A percentile compares a stretch with the other conserved stretches of the same genome.
phyloP scores from a whole-genome alignment of 2,113 vertebrate species.

The Acanthochromis polyacanthus region DNA sequence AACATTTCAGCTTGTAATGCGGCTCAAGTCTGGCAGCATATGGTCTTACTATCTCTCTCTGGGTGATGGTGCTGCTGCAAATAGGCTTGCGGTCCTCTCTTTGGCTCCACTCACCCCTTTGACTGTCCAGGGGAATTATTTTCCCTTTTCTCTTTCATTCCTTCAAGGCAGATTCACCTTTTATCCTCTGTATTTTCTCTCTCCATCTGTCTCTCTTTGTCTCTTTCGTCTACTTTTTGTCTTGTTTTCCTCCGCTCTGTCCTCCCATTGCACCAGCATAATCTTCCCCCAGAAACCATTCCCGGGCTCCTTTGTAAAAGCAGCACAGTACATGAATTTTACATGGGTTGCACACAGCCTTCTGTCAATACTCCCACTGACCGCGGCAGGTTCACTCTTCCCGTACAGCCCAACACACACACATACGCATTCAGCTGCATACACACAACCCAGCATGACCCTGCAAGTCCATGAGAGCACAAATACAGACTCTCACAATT shows the following conservation, averaged over 20 bases:
- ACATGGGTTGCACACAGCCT: conserved; percentile 59
- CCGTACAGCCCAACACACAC: conserved; percentile 17
- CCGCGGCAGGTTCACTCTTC: conserved; percentile 30
- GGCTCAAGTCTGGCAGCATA: background rate
- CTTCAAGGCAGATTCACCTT: conserved; percentile 27
- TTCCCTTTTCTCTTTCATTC: conserved; percentile 16
- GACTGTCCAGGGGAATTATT: conserved; percentile 27
- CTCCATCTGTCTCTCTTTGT: background rate
- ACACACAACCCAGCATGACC: conserved; percentile 56
- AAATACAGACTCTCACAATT: conserved; percentile 37
- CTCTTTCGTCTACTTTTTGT: conserved; percentile 16
- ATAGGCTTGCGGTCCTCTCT: background rate
- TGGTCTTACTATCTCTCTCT: conserved; percentile 2
- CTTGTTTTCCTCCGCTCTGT: conserved; percentile 24
- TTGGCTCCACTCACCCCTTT: conserved; percentile 12
- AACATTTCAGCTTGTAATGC: conserved; percentile 7
- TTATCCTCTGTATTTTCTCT: conserved; percentile 12
- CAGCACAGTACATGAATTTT: conserved; percentile 68
- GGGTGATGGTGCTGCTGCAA: background rate
- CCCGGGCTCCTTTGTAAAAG: conserved; percentile 53
- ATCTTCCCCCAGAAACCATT: conserved; percentile 53
- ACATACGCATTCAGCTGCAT: conserved; percentile 15
- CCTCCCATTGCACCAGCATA: conserved; percentile 33
- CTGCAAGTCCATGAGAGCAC: conserved; percentile 30
- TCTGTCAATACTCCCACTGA: conserved; percentile 58